Evolutionary conservation across 1,140 invertebrate genomes (phyloP), one percentile per base, ranked within the genome.

Genomic region (Zaprionus ornatus): DNA sequence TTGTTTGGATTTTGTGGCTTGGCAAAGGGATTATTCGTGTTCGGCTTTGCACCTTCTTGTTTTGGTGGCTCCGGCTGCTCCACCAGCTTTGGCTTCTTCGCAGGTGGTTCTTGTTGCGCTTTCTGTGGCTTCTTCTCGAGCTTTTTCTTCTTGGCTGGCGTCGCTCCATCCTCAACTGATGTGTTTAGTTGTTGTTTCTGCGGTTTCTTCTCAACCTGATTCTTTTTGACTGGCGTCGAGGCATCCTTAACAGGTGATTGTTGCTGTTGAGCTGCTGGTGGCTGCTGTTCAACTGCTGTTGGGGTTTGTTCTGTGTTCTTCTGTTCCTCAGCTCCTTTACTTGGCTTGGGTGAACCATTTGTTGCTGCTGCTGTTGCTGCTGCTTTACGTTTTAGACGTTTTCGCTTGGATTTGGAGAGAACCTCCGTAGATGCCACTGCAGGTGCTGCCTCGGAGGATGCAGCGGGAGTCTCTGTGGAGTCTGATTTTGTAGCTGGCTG

Each of bases 331-430:
- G 12, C 40, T 60, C 9, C 9, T 2, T 61, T 27, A 42, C 54
- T 64, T 6, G 50, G 0, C 1, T 63, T 65, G 9, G 61, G 17
- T 50, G 25, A 48, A 6, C 42, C 45, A 5, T 15, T 48, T 13
- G 35, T 35, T 9, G 23, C 56, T 27, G 65, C 32, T 7, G 71
- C 68, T 5, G 65, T 63, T 15, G 79, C 77, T 5, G 82, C 82
- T n/a, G 84, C 90, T 17, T 91, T 91, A 0, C 84, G 74, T 25
- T 88, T 90, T 15, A 91, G 61, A 3, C 88, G 76, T 42, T 85
- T 90, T 27, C 77, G 66, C 27, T 91, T 91, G 0, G 83, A 88
- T 50, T 91, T 90, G 0, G 87, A 91, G 12, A 88, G 55, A 1
- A 15, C 40, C 2, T 81, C 80, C 4, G 72, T 45, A 10, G 76